Evolutionary conservation across 2,888 invertebrate genomes (phyloP).

Genomic region (Polyommatus iphigenia): DNA sequence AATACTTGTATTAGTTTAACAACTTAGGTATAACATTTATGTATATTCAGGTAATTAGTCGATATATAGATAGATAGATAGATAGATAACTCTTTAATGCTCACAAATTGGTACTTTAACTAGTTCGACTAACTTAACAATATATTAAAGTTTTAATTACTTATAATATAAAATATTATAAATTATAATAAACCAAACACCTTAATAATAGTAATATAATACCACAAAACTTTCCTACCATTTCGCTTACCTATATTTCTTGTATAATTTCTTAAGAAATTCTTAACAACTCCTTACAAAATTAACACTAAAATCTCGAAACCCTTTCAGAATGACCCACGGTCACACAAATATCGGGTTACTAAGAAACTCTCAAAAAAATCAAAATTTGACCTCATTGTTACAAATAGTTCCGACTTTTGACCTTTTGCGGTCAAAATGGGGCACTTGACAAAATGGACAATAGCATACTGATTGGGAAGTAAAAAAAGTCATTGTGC

Average conservation of each 20-base stretch:
- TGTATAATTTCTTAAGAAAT: neutral
- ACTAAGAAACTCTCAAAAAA: constrained; percentile 54
- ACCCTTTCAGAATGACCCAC: constrained; percentile 57
- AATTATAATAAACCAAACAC: neutral
- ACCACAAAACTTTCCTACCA: neutral
- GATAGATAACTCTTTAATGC: too few relatives aligned
- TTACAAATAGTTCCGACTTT: constrained; percentile 40
- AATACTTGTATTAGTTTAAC: too few relatives aligned
- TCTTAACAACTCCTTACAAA: neutral
- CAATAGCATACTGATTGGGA: constrained; percentile 68
- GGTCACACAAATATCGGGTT: constrained; percentile 71
- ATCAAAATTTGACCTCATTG: constrained; percentile 58
- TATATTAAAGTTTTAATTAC: neutral
- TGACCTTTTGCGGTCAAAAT: constrained; percentile 63
- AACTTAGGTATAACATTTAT: too few relatives aligned
- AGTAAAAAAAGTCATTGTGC: constrained; percentile 52
- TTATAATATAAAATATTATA: neutral
- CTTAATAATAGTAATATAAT: too few relatives aligned
- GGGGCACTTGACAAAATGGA: constrained; percentile 58
- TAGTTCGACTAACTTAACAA: too few relatives aligned
- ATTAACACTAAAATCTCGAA: constrained; percentile 2
- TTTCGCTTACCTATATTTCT: neutral
- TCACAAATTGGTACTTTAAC: too few relatives aligned
- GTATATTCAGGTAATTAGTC: too few relatives aligned
- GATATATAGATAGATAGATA: too few relatives aligned